These are phyloP conservation scores for Oedothorax gibbosus DNA, from an alignment of 1,140 invertebrate genomes.

Conservation along the genomic window DNA sequence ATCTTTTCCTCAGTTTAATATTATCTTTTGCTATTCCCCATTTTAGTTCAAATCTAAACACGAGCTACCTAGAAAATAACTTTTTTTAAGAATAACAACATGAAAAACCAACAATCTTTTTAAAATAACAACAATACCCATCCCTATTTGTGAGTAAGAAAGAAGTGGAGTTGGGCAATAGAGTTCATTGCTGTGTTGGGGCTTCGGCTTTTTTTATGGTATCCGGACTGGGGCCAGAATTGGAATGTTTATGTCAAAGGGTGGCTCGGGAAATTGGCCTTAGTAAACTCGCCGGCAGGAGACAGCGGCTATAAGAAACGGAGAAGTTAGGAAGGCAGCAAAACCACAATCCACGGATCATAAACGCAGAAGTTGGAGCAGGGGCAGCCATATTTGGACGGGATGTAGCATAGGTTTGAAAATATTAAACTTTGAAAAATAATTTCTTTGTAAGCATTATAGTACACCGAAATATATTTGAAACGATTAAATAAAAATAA, in stretches of 20 bases:
- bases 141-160: not conserved
- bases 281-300: conserved; percentile 53
- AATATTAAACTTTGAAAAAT: too few species aligned
- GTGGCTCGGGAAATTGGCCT: conserved; percentile 48
- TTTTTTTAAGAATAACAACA: not conserved
- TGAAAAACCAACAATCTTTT: not conserved
- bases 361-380: not conserved
- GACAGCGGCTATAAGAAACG: conserved; percentile 52
- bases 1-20: too few species aligned
- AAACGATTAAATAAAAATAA: too few species aligned
- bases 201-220: conserved; percentile 50
- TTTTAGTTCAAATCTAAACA: too few species aligned
- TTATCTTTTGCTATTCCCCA: too few species aligned
- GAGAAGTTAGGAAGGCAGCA: conserved; percentile 29
- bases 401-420: too few species aligned
- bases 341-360: conserved; percentile 31
- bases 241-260: conserved; percentile 61
- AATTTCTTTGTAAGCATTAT: too few species aligned
- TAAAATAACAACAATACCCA: conserved; percentile 7
- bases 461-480: too few species aligned
- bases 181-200: not conserved
- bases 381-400: conserved; percentile 19
- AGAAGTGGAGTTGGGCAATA: too few species aligned
- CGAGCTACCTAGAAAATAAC: not conserved
- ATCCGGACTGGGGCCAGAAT: conserved; percentile 46